phyloP scores from a whole-genome alignment of 2,797 vertebrate genomes.

The Lycodopsis pacificus region DNA sequence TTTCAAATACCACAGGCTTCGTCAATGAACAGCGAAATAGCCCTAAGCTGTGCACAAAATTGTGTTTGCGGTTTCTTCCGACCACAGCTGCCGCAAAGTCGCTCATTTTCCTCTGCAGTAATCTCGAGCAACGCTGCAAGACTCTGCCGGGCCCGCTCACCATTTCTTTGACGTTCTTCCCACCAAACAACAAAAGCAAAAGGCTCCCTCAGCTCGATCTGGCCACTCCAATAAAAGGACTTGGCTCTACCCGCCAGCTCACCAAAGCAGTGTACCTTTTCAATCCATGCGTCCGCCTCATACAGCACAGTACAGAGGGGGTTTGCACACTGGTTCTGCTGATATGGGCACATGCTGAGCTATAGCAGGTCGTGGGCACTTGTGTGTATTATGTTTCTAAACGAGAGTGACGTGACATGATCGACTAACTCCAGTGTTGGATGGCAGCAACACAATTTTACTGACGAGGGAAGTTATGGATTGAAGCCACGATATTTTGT shows the following conservation, averaged over 20 bases:
- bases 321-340: neutral
- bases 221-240: slow-evolving; percentile 6
- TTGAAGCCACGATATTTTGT: slow-evolving; percentile 14
- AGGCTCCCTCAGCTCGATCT: neutral
- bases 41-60: neutral
- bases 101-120: neutral
- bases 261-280: neutral
- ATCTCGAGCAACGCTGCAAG: neutral
- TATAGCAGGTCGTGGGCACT: neutral
- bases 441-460: slow-evolving; percentile 10
- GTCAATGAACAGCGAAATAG: neutral
- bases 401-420: slow-evolving; percentile 18
- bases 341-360: slow-evolving; percentile 1
- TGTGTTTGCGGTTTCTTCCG: neutral
- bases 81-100: neutral
- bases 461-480: slow-evolving; percentile 10
- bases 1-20: neutral
- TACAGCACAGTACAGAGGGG: too few relatives aligned
- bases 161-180: neutral
- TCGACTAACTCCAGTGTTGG: neutral
- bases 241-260: neutral
- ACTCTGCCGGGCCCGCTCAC: neutral
- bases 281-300: neutral
- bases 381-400: slow-evolving; percentile 12
- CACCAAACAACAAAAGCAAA: neutral